phyloP scores from a whole-genome alignment of 2,113 vertebrate genomes.

The Chloropsis cyanopogon region DNA sequence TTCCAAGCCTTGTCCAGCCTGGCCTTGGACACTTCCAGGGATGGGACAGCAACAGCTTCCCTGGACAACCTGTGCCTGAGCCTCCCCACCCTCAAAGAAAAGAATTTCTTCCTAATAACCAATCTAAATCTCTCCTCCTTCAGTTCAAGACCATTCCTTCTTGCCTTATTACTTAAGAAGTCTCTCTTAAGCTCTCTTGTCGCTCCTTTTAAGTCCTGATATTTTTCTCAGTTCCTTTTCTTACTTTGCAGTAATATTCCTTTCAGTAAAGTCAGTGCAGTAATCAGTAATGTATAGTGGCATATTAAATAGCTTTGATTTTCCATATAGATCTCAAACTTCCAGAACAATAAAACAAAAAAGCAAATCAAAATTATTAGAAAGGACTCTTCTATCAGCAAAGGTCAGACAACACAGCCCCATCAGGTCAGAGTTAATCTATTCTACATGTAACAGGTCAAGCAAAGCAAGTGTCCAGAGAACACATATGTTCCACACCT shows the following conservation, averaged over 20 bases:
- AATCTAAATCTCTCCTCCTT: not conserved
- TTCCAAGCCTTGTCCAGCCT: accelerated
- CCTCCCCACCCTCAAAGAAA: accelerated
- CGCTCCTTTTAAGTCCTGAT: not conserved
- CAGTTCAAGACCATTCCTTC: not conserved
- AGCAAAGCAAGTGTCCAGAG: not conserved
- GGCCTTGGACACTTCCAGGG: not conserved
- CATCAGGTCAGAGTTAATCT: not conserved
- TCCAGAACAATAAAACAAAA: not conserved
- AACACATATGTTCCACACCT: not conserved
- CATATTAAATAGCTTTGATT: not conserved
- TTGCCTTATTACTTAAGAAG: not conserved
- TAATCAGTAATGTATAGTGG: not conserved
- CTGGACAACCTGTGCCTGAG: not conserved
- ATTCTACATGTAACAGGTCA: not conserved
- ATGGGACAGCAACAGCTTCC: not conserved
- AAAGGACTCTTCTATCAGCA: not conserved
- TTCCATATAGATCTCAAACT: not conserved
- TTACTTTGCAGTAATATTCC: not conserved
- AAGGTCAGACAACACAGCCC: not conserved
- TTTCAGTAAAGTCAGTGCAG: not conserved
- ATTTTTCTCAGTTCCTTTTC: not conserved
- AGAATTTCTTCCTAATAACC: not conserved
- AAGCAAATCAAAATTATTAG: not conserved
- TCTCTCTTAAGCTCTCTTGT: not conserved